Conservation (phyloP, 2,113 vertebrate species). For the Mungos mungo region DNA sequence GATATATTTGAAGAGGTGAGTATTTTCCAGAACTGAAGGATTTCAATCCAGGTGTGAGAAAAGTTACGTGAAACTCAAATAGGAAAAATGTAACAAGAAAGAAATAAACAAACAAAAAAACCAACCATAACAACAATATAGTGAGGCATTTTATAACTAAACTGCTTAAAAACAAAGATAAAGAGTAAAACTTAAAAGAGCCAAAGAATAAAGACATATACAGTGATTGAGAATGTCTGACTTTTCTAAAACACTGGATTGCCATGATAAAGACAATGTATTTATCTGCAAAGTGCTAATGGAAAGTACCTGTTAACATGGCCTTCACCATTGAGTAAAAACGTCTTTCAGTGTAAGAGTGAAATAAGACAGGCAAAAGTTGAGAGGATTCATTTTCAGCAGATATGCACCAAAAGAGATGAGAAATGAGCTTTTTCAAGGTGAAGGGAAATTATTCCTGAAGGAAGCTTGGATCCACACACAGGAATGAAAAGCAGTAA, state of each 20-base stretch:
- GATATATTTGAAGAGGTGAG: background rate
- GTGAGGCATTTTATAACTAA: background rate
- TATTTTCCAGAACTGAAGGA: background rate
- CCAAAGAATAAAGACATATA: background rate
- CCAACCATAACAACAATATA: background rate
- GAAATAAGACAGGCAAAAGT: background rate
- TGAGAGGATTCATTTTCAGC: background rate
- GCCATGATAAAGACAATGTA: background rate
- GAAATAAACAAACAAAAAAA: background rate
- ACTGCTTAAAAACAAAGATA: background rate
- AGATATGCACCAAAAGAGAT: background rate
- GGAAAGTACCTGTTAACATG: background rate
- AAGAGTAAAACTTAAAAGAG: background rate
- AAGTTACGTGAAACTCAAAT: background rate
- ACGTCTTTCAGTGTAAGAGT: background rate
- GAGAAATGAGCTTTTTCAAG: background rate
- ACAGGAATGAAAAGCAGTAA: background rate
- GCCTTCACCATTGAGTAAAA: background rate
- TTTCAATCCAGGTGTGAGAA: background rate
- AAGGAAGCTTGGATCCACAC: background rate
- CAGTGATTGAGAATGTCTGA: background rate
- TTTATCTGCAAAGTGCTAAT: background rate
- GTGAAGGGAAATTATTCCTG: background rate
- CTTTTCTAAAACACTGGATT: background rate
- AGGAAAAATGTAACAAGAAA: background rate